These are phyloP conservation scores for Luffia ferchaultella DNA, from an alignment of 2,888 invertebrate genomes.

Conservation along the genomic window DNA sequence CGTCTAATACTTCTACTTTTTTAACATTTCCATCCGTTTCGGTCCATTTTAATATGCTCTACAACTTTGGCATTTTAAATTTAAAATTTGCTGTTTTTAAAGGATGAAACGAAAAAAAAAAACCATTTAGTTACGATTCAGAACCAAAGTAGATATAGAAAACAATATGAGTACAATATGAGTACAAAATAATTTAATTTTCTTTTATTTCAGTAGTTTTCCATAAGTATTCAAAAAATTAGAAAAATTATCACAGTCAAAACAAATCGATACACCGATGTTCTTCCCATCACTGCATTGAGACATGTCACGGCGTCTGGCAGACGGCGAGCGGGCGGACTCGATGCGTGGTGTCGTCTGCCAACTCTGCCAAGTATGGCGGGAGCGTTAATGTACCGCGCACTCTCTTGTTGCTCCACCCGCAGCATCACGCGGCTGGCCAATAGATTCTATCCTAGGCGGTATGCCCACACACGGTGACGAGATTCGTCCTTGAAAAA, in stretches of 20 bases:
- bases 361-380: slow-evolving; percentile 55
- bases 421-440: slow-evolving; percentile 22
- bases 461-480: slow-evolving; percentile 2
- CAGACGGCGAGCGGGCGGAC: slow-evolving; percentile 4
- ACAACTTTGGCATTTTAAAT: too few relatives aligned
- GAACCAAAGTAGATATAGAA: too few relatives aligned
- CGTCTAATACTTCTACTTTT: too few relatives aligned
- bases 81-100: too few relatives aligned
- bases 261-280: neutral
- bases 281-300: neutral
- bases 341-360: slow-evolving; percentile 9
- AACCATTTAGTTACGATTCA: too few relatives aligned
- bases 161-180: too few relatives aligned
- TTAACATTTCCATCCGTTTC: too few relatives aligned
- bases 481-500: slow-evolving; percentile 28
- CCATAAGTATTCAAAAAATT: neutral
- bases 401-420: slow-evolving; percentile 32
- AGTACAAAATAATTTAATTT: too few relatives aligned
- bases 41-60: too few relatives aligned
- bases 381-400: slow-evolving; percentile 55
- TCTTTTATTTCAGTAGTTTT: neutral
- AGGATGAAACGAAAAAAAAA: too few relatives aligned
- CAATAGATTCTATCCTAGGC: neutral
- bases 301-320: neutral
- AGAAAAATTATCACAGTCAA: too few relatives aligned